Base-by-base conservation (phyloP, 2,113 vertebrate species). In the Oophaga pumilio region DNA sequence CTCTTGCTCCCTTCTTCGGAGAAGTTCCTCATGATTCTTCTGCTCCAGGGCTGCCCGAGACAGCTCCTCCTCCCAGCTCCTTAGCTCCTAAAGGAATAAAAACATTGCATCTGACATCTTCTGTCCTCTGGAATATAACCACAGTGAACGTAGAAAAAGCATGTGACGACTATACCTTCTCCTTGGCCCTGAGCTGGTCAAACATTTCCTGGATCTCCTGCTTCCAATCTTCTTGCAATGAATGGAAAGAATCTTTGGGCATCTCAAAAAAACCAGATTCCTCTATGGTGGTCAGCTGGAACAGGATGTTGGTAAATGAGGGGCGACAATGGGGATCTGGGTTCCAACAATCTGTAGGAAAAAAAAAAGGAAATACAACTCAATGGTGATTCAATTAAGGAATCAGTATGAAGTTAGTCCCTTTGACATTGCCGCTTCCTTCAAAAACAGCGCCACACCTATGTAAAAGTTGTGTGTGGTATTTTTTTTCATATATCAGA, bases 151-250 rank as follows among this genome's bases (percentile, higher is more conserved):
- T 11, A 84, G 2, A n/a, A 22, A 22, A 68, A 83, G 13, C 5
- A 49, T 20, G 14, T 8, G 43, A 3, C 18, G 28, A 15, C 10
- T 18, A 18, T 56, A 96, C 98, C 95, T 99, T 99, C 92, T 99
- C 98, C 94, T 99, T 99, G 91, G 96, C 97, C 93, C 98, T 96
- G 86, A 99, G 97, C 89, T 99, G 96, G 90, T 99, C 97, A 92
- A 99, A 99, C 98, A 99, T 99, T 90, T 99, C 97, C 92, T 99
- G 97, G 89, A 99, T 98, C 91, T 99, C 98, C 92, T 97, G 93
- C 90, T 98, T 99, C 98, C 98, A 99, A 94, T 99, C 97, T 85
- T 99, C 97, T 94, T 99, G 98, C 92, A 99, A 93, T 52, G 97
- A 99, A 92, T 98, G 97, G 93, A 99, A 99, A 18, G 98, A 99